Conservation (phyloP, 2,888 invertebrate species). For the Brachypalpus laphriformis region DNA sequence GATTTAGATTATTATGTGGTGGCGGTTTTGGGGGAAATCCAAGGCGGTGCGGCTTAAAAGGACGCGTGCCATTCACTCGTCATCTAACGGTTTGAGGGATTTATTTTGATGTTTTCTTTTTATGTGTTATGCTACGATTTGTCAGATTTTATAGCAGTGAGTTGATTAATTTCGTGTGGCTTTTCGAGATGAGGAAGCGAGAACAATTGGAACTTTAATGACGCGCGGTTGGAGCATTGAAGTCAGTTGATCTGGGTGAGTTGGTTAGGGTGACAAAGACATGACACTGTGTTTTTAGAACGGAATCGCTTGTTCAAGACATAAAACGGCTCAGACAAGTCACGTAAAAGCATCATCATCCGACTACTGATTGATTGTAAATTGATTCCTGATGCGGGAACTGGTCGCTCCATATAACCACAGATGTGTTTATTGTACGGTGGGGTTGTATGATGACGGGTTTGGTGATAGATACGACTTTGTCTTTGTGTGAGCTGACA, state of each 20-base stretch:
- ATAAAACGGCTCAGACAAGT: too few species aligned
- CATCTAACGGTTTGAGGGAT: constrained; percentile 37
- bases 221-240: not conserved
- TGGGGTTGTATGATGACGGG: too few species aligned
- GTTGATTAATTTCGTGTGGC: constrained; percentile 42
- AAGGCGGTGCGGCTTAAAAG: constrained; percentile 26
- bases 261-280: not conserved
- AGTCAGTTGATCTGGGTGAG: not conserved
- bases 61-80: constrained; percentile 23
- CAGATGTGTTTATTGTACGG: too few species aligned
- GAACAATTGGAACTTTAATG: not conserved
- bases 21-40: constrained; percentile 21
- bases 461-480: too few species aligned
- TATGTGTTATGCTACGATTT: constrained; percentile 19
- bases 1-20: constrained; percentile 58
- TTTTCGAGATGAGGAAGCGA: not conserved
- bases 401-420: too few species aligned
- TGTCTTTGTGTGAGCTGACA: too few species aligned
- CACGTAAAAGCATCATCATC: too few species aligned
- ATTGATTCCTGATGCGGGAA: too few species aligned
- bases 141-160: constrained; percentile 45
- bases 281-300: too few species aligned
- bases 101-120: constrained; percentile 25
- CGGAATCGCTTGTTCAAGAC: too few species aligned
- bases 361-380: too few species aligned